phyloP scores from a whole-genome alignment of 2,113 vertebrate species.

The Dasyurus viverrinus region DNA sequence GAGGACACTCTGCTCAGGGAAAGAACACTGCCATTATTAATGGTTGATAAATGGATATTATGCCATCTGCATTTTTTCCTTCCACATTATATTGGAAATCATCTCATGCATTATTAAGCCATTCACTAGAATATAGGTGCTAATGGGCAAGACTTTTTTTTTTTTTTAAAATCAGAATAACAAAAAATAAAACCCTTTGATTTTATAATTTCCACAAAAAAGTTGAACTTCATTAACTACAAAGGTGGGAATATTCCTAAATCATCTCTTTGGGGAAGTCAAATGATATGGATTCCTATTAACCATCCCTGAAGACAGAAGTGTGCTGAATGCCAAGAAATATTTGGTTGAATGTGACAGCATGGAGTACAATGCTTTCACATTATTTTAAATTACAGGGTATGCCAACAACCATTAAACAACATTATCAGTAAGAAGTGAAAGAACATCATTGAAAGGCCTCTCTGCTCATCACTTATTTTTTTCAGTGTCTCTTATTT shows the following conservation, averaged over 20 bases:
- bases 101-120: constrained; percentile 76
- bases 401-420: constrained; percentile 65
- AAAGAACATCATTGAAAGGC: constrained; percentile 55
- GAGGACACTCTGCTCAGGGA: constrained; percentile 51
- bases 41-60: constrained; percentile 70
- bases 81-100: constrained; percentile 69
- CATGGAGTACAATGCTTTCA: constrained; percentile 28
- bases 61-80: constrained; percentile 63
- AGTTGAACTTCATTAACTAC: constrained; percentile 45
- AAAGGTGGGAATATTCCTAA: constrained; percentile 46
- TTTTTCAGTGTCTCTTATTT: constrained; percentile 71
- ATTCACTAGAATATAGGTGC: constrained; percentile 66
- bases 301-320: constrained; percentile 59
- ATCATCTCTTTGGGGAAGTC: constrained; percentile 52
- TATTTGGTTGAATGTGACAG: constrained; percentile 73
- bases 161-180: constrained; percentile 65
- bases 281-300: constrained; percentile 41
- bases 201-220: constrained; percentile 21
- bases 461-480: constrained; percentile 56
- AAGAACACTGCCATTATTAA: constrained; percentile 53
- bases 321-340: constrained; percentile 69
- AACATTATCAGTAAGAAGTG: constrained; percentile 40
- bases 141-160: constrained; percentile 64
- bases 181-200: constrained; percentile 49
- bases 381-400: constrained; percentile 66